phyloP scores from a whole-genome alignment of 2,113 vertebrate genomes.

The Sus scrofa region T2T-Sscrofa CM000824.6:48724001-48724500 shows the following conservation, averaged over 20 bases:
- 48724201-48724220: not conserved
- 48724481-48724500: not conserved
- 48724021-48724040: not conserved
- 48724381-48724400: not conserved
- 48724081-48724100: not conserved
- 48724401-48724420: not conserved
- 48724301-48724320: not conserved
- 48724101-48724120: not conserved
- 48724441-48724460: too few species aligned
- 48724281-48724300: not conserved
- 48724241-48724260: not conserved
- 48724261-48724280: not conserved
- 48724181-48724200: not conserved
- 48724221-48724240: not conserved
- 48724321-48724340: not conserved
- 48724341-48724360: not conserved
- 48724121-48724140: not conserved
- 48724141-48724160: not conserved
- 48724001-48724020: not conserved
- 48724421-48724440: not conserved
- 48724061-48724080: not conserved
- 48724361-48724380: not conserved
- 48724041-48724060: not conserved
- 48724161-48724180: not conserved
- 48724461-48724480: not conserved